phyloP scores from a whole-genome alignment of 2,113 vertebrate species.

The Nothocercus nigrocapillus region DNA sequence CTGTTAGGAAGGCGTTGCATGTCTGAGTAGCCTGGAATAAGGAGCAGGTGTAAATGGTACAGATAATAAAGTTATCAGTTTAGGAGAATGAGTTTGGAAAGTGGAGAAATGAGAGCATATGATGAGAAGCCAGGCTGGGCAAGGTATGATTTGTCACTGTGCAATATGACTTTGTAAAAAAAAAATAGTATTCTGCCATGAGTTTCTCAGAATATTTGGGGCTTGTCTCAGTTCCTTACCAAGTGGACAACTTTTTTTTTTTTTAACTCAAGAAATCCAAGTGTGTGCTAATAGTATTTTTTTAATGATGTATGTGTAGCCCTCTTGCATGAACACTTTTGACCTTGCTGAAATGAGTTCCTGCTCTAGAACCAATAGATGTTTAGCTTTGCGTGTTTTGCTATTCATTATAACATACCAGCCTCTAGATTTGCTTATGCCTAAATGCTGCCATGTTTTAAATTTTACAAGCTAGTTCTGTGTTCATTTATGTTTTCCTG shows the following conservation, averaged over 20 bases:
- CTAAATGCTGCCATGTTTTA: slow-evolving; percentile 49
- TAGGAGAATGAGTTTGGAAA: slow-evolving; percentile 60
- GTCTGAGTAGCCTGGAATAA: slow-evolving; percentile 58
- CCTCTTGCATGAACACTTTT: slow-evolving; percentile 53
- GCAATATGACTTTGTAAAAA: slow-evolving; percentile 29
- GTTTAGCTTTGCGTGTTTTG: slow-evolving; percentile 18
- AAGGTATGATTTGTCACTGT: slow-evolving; percentile 32
- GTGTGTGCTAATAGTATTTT: not conserved
- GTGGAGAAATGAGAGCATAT: slow-evolving; percentile 35
- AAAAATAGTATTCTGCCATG: not conserved
- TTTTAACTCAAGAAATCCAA: not conserved
- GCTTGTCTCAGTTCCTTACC: not conserved
- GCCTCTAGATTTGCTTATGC: slow-evolving; percentile 48
- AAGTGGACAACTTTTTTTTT: not conserved
- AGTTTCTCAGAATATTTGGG: not conserved
- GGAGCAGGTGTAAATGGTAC: slow-evolving; percentile 34
- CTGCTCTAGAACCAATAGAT: slow-evolving; percentile 17
- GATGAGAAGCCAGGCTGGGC: slow-evolving; percentile 31
- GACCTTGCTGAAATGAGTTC: slow-evolving; percentile 28
- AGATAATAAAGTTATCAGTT: slow-evolving; percentile 4
- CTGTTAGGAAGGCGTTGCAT: slow-evolving; percentile 63
- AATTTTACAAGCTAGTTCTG: not conserved
- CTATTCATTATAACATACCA: slow-evolving; percentile 30
- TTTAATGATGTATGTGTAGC: not conserved
- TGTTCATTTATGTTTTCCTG: slow-evolving; percentile 29